Evolutionary conservation across 2,113 vertebrate species (phyloP).

Genomic region (Heterochromis multidens): DNA sequence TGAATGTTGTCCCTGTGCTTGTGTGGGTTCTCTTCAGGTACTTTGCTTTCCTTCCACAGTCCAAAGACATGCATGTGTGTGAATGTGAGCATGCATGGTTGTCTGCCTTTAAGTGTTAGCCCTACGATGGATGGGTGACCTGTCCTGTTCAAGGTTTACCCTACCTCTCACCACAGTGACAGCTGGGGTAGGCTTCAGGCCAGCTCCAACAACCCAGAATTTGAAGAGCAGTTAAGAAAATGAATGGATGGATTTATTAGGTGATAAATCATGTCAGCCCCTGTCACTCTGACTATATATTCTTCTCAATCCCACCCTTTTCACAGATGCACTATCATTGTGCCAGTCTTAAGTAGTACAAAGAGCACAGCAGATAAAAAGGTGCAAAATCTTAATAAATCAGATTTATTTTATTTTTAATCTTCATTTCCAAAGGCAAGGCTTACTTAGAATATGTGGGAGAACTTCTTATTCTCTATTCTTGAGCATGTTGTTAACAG

Average conservation of each 20-base stretch:
- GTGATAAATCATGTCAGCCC: not conserved
- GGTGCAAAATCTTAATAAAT: not conserved
- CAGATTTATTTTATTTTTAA: not conserved
- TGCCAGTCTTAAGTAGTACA: not conserved
- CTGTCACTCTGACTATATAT: not conserved
- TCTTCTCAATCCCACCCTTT: not conserved
- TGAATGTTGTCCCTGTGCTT: not conserved
- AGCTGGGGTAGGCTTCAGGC: not conserved
- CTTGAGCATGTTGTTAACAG: not conserved
- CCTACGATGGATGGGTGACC: not conserved
- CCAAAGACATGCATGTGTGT: not conserved
- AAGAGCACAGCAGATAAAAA: not conserved
- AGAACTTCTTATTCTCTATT: not conserved
- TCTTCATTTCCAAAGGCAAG: not conserved
- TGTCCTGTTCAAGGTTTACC: not conserved
- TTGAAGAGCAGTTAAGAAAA: not conserved
- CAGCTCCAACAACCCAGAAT: not conserved
- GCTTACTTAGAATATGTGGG: not conserved
- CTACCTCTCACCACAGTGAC: not conserved
- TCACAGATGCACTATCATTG: not conserved
- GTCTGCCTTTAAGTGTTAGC: not conserved
- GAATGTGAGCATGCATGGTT: not conserved
- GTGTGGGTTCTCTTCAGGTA: no score
- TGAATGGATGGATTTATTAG: not conserved
- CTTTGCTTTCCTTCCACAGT: not conserved